These are phyloP conservation scores for Steatocranus sp. DNA, from an alignment of 2,797 vertebrate species.

Conservation along the genomic window DNA sequence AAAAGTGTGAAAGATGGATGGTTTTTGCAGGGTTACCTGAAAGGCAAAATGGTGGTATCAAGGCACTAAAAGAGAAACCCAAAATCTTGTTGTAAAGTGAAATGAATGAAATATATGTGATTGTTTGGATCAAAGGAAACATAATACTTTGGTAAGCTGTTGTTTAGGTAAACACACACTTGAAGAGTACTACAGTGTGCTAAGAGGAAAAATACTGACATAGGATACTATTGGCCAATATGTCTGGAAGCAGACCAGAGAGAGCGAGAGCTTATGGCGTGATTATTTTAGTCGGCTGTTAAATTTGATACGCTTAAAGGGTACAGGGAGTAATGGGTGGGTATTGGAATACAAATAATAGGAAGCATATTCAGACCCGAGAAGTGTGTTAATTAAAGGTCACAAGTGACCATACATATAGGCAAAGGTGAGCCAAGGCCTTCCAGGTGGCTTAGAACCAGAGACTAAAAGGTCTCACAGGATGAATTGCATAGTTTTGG, in stretches of 20 bases:
- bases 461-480: conserved; percentile 50
- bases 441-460: conserved; percentile 28
- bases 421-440: conserved; percentile 44
- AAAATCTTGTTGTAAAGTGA: neutral
- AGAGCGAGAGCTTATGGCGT: conserved; percentile 15
- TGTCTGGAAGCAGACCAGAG: conserved; percentile 40
- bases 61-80: neutral
- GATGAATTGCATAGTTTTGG: conserved; percentile 34
- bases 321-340: conserved; percentile 15
- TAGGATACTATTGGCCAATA: conserved; percentile 31
- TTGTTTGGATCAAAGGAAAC: conserved; percentile 29
- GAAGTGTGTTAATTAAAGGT: conserved; percentile 49
- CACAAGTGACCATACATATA: conserved; percentile 39
- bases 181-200: conserved; percentile 43
- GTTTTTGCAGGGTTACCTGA: neutral
- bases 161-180: conserved; percentile 56
- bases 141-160: conserved; percentile 31
- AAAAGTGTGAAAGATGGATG: neutral
- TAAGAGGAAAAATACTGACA: conserved; percentile 43
- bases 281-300: conserved; percentile 68
- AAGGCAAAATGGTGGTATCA: neutral
- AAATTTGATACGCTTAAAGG: conserved; percentile 63
- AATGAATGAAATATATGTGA: conserved; percentile 24
- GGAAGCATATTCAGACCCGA: conserved; percentile 4
- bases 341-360: conserved; percentile 27